Evolutionary conservation across 2,888 invertebrate genomes (phyloP), one percentile per base, ranked within the genome.

Genomic region (Dastarcus helophoroides): DNA sequence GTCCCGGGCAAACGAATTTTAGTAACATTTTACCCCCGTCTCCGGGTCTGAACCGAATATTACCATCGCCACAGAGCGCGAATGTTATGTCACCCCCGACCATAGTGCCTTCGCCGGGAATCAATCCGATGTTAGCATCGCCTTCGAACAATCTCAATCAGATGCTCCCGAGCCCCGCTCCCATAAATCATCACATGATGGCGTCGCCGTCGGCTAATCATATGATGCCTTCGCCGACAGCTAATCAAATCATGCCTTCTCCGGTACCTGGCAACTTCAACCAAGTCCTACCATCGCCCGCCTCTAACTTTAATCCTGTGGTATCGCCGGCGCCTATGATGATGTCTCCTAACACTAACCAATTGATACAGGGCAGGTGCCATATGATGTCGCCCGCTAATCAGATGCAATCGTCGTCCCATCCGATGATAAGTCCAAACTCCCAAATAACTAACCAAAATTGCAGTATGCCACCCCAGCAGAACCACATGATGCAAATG

Each of bases 171-270:
- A 40, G 40, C 4, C 52, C 49, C 3, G 30, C 40, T 4, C 31
- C 42, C 9, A 51, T 42, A 34, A 36, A 51, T 21, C 49, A 47
- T 35, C 52, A 50, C 38, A 51, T 55, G 40, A 48, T 56, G 34
- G 44, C 48, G 16, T 41, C 41, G 13, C 44, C 46, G 6, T 39
- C 44, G 8, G 39, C 41, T 25, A 47, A 43, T 35, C 47, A 47
- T 32, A 46, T 51, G 44, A 41, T 46, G 17, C 37, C 37, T 12
- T 50, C 54, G 8, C 53, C 53, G 5, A 38, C 47, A 6, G 38
- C 47, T 8, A 51, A 46, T 36, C 47, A 46, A 25, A 41, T 45
- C 38, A 39, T 44, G 29, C 35, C 38, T 6, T 37, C 41, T 4
- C 44, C 44, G 2, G 32, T 39, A 7, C 30, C 40, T 6, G 38